phyloP scores from a whole-genome alignment of 2,797 vertebrate species.

The Botia kubotai region DNA sequence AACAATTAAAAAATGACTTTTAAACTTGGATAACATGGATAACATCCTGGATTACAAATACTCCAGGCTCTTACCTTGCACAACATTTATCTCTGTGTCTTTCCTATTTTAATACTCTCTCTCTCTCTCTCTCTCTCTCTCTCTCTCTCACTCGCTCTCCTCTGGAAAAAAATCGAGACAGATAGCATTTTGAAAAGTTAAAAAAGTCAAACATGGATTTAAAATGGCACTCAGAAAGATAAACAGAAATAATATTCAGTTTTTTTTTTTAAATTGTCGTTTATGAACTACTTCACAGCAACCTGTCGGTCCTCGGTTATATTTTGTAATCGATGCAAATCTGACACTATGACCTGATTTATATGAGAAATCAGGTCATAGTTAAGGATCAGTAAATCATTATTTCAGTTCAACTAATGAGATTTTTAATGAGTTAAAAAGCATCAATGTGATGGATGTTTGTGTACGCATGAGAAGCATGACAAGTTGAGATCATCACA shows the following conservation, averaged over 20 bases:
- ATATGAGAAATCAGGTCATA: too few species aligned
- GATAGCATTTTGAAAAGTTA: slow-evolving; percentile 9
- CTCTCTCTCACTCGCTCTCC: too few species aligned
- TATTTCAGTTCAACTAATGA: slow-evolving; percentile 15
- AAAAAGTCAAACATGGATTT: slow-evolving; percentile 18
- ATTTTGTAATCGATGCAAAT: slow-evolving; percentile 26
- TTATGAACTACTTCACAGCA: not conserved
- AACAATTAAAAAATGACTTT: too few species aligned
- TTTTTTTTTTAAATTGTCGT: not conserved
- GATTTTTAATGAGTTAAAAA: slow-evolving; percentile 45
- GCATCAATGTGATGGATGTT: slow-evolving; percentile 15
- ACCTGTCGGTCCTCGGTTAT: not conserved
- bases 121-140: too few species aligned
- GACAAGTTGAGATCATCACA: slow-evolving; percentile 4
- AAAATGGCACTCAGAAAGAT: slow-evolving; percentile 22
- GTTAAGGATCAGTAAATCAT: slow-evolving; percentile 17
- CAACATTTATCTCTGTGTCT: not conserved
- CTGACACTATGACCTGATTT: slow-evolving; percentile 29
- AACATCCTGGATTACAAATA: slow-evolving; percentile 41
- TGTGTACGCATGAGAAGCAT: slow-evolving; percentile 9
- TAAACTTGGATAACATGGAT: too few species aligned
- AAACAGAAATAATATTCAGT: not conserved
- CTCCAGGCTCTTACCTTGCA: not conserved
- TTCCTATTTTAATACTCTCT: not conserved
- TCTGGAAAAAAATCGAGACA: not conserved